Conservation (phyloP, 2,888 invertebrate species). For the Tetragnatha montana region DNA sequence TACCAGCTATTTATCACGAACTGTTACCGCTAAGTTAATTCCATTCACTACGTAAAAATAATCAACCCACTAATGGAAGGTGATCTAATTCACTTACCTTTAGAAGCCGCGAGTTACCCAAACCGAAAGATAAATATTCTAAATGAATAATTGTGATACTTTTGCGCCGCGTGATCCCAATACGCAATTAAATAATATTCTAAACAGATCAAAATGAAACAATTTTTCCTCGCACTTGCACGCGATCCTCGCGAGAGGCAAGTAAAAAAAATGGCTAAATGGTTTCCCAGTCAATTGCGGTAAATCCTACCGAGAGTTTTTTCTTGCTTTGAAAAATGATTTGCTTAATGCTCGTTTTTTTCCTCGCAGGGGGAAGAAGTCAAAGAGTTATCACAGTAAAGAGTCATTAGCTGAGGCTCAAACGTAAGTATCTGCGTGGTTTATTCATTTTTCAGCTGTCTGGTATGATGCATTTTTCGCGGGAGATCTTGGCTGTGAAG, state of each 20-base stretch:
- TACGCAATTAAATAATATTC: background rate
- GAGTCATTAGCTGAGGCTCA: slow-evolving; percentile 61
- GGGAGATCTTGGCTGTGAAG: no score
- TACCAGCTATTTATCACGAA: no score
- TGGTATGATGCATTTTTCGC: background rate
- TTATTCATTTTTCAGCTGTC: background rate
- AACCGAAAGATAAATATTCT: background rate
- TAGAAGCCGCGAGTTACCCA: background rate
- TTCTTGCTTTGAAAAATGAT: slow-evolving; percentile 44
- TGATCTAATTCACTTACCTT: background rate
- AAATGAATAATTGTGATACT: background rate
- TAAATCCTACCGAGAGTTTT: background rate
- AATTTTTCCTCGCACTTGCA: background rate
- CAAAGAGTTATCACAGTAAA: slow-evolving; percentile 66
- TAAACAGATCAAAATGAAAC: background rate
- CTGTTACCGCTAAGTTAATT: no score
- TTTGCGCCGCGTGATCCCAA: background rate
- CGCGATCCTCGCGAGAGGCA: background rate
- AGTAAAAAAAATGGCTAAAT: background rate
- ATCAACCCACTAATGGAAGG: background rate
- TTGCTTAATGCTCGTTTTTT: slow-evolving; percentile 44
- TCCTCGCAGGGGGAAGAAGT: slow-evolving; percentile 57
- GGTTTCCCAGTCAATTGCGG: background rate
- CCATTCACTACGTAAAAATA: background rate
- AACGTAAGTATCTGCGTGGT: slow-evolving; percentile 41